Conservation (phyloP, 2,113 vertebrate species). For the Dicrurus megarhynchus region DNA sequence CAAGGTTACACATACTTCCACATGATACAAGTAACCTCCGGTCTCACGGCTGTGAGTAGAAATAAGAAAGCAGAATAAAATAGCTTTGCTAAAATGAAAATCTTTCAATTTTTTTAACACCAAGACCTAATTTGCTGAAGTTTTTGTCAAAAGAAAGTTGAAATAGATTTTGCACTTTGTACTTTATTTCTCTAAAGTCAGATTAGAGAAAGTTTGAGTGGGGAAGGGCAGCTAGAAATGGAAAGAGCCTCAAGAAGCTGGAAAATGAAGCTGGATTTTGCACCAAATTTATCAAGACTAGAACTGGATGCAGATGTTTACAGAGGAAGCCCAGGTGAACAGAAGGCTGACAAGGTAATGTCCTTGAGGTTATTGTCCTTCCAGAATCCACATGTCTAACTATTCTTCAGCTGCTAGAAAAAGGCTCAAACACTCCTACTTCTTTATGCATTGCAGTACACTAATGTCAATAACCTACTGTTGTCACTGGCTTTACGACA, state of each 20-base stretch:
- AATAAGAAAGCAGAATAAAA: background rate
- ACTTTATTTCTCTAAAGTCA: background rate
- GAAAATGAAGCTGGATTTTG: background rate
- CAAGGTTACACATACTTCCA: background rate
- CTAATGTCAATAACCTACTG: background rate
- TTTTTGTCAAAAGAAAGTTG: background rate
- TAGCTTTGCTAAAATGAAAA: fast-evolving
- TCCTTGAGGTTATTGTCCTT: background rate
- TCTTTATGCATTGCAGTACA: background rate
- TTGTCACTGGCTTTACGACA: background rate
- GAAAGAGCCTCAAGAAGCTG: background rate
- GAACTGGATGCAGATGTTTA: background rate
- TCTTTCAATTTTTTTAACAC: background rate
- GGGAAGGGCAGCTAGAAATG: background rate
- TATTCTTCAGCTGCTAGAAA: background rate
- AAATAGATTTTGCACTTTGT: background rate
- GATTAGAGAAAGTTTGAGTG: background rate
- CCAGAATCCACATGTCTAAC: background rate
- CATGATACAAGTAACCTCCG: background rate
- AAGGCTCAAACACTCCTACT: background rate
- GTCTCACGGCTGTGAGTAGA: background rate
- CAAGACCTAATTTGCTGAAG: background rate
- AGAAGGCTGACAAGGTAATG: background rate
- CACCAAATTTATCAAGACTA: background rate
- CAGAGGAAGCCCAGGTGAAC: background rate